These are phyloP conservation scores for Mormoops blainvillei DNA, from an alignment of 2,113 vertebrate genomes.

Conservation along the genomic window DNA sequence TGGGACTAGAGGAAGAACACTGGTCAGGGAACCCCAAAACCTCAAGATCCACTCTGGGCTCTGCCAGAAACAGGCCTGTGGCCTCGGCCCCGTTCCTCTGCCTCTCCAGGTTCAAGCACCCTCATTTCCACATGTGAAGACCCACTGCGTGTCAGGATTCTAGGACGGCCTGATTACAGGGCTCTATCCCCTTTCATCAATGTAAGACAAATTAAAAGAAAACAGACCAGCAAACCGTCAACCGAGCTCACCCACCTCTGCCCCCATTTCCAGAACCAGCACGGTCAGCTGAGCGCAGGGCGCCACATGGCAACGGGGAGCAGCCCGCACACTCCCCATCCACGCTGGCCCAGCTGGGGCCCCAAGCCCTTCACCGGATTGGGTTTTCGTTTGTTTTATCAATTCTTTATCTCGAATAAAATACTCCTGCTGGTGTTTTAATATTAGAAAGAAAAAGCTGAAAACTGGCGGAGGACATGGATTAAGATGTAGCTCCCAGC, in stretches of 20 bases:
- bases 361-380: not conserved
- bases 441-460: not conserved
- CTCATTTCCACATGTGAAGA: not conserved
- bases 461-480: not conserved
- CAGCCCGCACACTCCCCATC: accelerated
- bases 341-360: not conserved
- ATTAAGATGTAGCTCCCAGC: not conserved
- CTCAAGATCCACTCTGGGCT: not conserved
- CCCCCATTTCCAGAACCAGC: not conserved
- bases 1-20: not conserved
- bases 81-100: not conserved
- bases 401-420: not conserved
- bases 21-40: not conserved
- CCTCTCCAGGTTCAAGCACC: not conserved
- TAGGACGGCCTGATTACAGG: accelerated
- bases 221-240: not conserved
- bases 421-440: not conserved
- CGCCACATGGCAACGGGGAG: accelerated
- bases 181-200: not conserved
- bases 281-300: not conserved
- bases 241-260: no score
- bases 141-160: no score
- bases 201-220: not conserved
- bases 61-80: not conserved
- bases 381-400: not conserved